Evolutionary conservation across 2,888 invertebrate species (phyloP), one percentile per base, ranked within the genome.

Genomic region (Dasysyrphus albostriatus): DNA sequence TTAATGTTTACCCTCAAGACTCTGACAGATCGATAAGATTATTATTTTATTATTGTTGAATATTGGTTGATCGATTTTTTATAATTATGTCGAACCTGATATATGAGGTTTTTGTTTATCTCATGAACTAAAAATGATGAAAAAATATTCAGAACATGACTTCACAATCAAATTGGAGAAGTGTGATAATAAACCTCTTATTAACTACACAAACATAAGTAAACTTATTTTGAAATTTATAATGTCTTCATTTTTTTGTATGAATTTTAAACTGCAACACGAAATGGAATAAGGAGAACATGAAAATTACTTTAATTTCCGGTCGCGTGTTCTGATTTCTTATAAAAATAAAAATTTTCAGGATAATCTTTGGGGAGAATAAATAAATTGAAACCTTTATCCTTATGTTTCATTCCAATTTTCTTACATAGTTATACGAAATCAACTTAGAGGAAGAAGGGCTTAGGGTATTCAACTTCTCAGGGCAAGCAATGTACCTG

Each of bases 261-360:
- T 1, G 14, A 29, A 44, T 29, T 42, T 5, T 2, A 61, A 29
- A 3, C 9, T 24, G 24, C 24, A 42, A 39, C 24, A 63, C n/a
- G 63, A 65, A 32, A 65, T 4, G 5, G 1, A 16, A 34, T 7
- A 34, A 29, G 47, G 10, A 8, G 24, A 32, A 32, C 4, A 44
- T n/a, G 44, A 24, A 65, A 65, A 65, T 65, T 47, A 47, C 65
- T 47, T 65, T 65, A 65, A 65, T 65, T 65, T 65, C 65, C 65
- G 65, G 65, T 65, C 65, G 65, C 65, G 47, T 65, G 65, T 65
- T 65, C 3, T 32, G 29, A 29, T 32, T 32, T 47, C 10, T 9
- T 32, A 10, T 32, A 42, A 19, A 24, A 42, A 8, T 4, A n/a
- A n/a, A n/a, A n/a, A n/a, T n/a, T n/a, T 7, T 14, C 3, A 12